phyloP scores from a whole-genome alignment of 1,140 invertebrate species.

The Drosophila suzukii region DNA sequence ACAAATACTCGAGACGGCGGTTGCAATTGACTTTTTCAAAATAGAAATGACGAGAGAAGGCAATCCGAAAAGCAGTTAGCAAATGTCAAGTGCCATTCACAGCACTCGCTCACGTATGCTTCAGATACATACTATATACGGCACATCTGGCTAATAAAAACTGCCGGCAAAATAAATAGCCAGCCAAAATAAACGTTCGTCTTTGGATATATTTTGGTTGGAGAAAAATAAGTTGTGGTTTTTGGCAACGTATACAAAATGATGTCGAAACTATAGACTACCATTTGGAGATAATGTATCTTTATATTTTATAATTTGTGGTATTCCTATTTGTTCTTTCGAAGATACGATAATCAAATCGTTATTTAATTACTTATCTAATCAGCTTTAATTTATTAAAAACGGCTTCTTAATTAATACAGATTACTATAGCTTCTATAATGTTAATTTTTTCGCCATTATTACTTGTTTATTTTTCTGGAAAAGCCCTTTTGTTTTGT shows the following conservation, averaged over 20 bases:
- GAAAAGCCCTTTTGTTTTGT: not conserved
- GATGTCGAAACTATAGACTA: not conserved
- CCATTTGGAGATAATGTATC: too few relatives aligned
- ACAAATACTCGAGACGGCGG: constrained; percentile 1
- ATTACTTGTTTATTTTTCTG: not conserved
- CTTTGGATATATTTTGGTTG: constrained; percentile 18
- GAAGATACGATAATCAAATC: not conserved
- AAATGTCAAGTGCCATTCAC: constrained; percentile 71
- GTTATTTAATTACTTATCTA: not conserved
- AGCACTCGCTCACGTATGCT: constrained; percentile 6
- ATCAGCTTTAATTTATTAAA: not conserved
- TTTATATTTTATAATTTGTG: not conserved
- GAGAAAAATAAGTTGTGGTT: constrained; percentile 12
- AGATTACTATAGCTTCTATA: too few relatives aligned
- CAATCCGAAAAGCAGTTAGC: constrained; percentile 40
- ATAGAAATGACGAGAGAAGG: constrained; percentile 67
- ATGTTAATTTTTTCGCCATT: not conserved
- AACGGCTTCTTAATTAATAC: too few relatives aligned
- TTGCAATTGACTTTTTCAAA: constrained; percentile 54
- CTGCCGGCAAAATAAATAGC: constrained; percentile 27
- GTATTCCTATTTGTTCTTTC: too few relatives aligned
- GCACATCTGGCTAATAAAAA: constrained; percentile 44
- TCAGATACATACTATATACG: constrained; percentile 1
- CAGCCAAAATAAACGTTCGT: constrained; percentile 19
- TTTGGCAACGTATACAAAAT: not conserved